Evolutionary conservation across 1,140 invertebrate genomes (phyloP), one percentile per base, ranked within the genome.

Genomic region (Anoplophora glabripennis): DNA sequence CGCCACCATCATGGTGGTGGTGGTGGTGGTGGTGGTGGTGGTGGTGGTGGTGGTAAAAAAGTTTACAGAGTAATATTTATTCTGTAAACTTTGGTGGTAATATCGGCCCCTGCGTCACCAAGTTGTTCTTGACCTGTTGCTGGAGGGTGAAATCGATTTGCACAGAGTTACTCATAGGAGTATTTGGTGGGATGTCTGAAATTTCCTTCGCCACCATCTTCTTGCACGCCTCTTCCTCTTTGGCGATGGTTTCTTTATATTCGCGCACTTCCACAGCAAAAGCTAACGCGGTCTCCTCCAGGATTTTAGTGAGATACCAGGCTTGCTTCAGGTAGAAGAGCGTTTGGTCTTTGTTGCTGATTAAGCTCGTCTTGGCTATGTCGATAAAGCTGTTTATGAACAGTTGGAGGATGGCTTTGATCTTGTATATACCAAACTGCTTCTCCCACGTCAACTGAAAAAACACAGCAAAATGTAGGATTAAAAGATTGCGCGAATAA

Each of bases 301-400:
- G 76, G 0, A 90, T 71, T 42, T 79, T 78, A 17, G 82, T 81
- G 3, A 92, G 75, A 51, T 87, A 79, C 51, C 83, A 80, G 0
- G 86, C 83, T 62, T 91, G 88, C 46, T 85, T 79, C 9, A 90
- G 21, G 58, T 88, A 89, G 17, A 85, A 79, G 1, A 79, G 72
- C 34, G 84, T 84, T 64, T 86, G 82, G 21, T 28, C 45, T 47
- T 12, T 28, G 18, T 3, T 47, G 21, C 18, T 28, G 18, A 21
- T 47, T 17, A 5, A 28, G 5, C 21, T 28, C 21, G 21, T 28
- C 21, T 28, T 28, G 21, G 21, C 21, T 28, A 28, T 86, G 49
- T 83, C 75, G 12, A 88, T 78, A 57, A 89, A 89, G 59, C 88
- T 85, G 11, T 79, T 71, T 36, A 87, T 84, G 60, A 92, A 87